These are phyloP conservation scores for Drosophila triauraria DNA, from an alignment of 1,140 invertebrate genomes.

Conservation along the genomic window DNA sequence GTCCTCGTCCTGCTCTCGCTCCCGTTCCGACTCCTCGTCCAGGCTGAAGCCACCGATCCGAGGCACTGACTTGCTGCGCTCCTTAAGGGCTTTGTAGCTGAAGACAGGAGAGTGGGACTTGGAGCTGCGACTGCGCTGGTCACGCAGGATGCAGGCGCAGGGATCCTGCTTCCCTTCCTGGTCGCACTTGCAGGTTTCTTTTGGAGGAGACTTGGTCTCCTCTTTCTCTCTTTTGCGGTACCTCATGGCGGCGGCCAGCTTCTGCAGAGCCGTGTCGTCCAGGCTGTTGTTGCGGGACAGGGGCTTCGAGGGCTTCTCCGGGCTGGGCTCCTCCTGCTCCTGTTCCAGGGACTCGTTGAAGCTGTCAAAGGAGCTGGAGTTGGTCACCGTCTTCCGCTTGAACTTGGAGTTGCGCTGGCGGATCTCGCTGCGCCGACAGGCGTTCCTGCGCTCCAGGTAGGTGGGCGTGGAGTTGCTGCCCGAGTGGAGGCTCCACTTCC, in stretches of 20 bases:
- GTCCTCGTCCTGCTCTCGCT: slow-evolving; percentile 60
- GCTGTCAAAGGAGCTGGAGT: slow-evolving; percentile 77
- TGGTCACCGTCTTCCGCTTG: slow-evolving; percentile 84
- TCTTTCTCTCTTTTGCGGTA: slow-evolving; percentile 61
- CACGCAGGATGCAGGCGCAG: slow-evolving; percentile 57
- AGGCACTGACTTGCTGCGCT: slow-evolving; percentile 83
- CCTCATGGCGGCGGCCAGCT: slow-evolving; percentile 65
- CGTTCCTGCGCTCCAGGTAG: slow-evolving; percentile 92
- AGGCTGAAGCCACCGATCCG: slow-evolving; percentile 67
- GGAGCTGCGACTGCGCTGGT: slow-evolving; percentile 56
- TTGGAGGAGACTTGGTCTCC: slow-evolving; percentile 26
- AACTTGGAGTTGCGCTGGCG: slow-evolving; percentile 88
- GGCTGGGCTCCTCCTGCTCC: slow-evolving; percentile 12
- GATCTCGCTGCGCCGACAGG: slow-evolving; percentile 82
- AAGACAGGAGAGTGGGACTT: slow-evolving; percentile 76
- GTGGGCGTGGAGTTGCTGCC: slow-evolving; percentile 92
- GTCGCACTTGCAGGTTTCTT: slow-evolving; percentile 57
- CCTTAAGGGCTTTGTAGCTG: slow-evolving; percentile 76
- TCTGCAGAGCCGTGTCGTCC: slow-evolving; percentile 76
- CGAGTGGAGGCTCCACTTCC: slow-evolving; percentile 83
- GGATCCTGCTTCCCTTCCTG: slow-evolving; percentile 5
- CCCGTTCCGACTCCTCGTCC: slow-evolving; percentile 56
- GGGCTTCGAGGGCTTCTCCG: slow-evolving; percentile 48
- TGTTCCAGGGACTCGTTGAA: slow-evolving; percentile 72
- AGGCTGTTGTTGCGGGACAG: slow-evolving; percentile 70